phyloP scores from a whole-genome alignment of 2,113 vertebrate species.

The Rousettus leschenaultii region DNA sequence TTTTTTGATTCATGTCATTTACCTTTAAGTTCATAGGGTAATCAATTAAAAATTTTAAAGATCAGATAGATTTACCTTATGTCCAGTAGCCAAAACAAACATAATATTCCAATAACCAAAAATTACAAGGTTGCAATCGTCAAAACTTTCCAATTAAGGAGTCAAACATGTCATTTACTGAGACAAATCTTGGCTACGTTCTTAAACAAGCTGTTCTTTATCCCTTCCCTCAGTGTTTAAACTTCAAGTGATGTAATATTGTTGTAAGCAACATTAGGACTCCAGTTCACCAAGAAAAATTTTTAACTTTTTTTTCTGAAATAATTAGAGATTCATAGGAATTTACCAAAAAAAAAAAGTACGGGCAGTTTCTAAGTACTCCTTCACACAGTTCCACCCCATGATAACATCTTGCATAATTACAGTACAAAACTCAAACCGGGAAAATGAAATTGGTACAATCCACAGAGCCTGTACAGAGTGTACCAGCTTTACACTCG shows the following conservation, averaged over 20 bases:
- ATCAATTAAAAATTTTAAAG: neutral
- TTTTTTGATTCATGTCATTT: neutral
- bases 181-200: neutral
- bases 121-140: neutral
- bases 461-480: neutral
- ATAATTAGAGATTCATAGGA: neutral
- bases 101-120: neutral
- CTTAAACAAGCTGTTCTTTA: neutral
- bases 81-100: neutral
- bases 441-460: neutral
- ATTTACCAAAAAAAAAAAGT: neutral
- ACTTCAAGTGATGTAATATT: neutral
- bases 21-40: neutral
- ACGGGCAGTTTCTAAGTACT: neutral
- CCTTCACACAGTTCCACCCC: neutral
- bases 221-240: neutral
- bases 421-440: neutral
- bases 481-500: neutral
- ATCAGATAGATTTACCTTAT: neutral
- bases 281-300: neutral
- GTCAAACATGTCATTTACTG: neutral
- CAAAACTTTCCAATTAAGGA: neutral
- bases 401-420: neutral
- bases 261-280: neutral
- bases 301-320: neutral